Conservation (phyloP, 2,888 invertebrate genomes). For the Ormyrus nitidulus region DNA sequence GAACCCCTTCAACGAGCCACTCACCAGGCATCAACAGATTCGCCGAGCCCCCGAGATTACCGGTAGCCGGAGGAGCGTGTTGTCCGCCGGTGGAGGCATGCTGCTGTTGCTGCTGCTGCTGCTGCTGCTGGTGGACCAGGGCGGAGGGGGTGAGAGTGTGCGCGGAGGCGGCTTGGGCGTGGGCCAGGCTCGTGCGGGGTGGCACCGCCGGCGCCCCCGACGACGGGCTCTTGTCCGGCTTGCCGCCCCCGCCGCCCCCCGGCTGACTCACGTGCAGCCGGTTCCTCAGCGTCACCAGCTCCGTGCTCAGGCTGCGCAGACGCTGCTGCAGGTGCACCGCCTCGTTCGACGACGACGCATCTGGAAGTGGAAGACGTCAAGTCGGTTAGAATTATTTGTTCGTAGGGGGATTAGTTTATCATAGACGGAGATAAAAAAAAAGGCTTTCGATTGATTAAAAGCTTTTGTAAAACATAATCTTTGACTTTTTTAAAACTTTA, state of each 20-base stretch:
- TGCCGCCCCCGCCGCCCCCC: conserved; percentile 54
- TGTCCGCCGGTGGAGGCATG: too few relatives aligned
- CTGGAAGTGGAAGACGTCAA: conserved; percentile 75
- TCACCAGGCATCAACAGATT: conserved; percentile 40
- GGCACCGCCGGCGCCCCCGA: conserved; percentile 72
- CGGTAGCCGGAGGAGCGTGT: not conserved
- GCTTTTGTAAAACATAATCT: too few relatives aligned
- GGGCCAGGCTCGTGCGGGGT: conserved; percentile 65
- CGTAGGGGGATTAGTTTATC: too few relatives aligned
- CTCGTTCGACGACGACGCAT: conserved; percentile 96
- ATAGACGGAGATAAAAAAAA: too few relatives aligned
- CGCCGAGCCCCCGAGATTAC: conserved; percentile 6
- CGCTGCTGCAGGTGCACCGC: conserved; percentile 95
- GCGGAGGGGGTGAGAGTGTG: conserved; percentile 73
- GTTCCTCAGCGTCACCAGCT: conserved; percentile 93
- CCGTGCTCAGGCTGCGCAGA: conserved; percentile 91
- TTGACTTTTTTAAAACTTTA: too few relatives aligned
- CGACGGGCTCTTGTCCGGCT: conserved; percentile 54
- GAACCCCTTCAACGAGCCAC: not conserved
- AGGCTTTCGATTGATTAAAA: too few relatives aligned
- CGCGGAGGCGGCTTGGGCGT: conserved; percentile 58
- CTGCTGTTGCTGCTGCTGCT: conserved; percentile 4
- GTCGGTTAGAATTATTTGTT: too few relatives aligned
- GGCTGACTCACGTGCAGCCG: conserved; percentile 84
- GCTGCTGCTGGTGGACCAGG: conserved; percentile 70